phyloP scores from a whole-genome alignment of 1,140 invertebrate species.

The Cotesia glomerata region DNA sequence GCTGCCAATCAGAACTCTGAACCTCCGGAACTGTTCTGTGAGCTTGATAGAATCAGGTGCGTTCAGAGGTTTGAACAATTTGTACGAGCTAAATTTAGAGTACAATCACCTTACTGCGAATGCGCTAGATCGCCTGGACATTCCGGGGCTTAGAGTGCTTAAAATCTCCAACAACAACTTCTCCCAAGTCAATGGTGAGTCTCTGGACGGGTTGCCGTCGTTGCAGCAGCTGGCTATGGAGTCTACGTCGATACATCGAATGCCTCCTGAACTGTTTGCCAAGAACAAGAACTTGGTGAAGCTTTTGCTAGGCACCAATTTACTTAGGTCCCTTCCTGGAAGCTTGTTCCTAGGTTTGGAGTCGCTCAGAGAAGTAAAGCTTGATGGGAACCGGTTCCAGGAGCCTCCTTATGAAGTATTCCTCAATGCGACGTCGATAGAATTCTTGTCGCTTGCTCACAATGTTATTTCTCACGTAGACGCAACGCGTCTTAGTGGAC shows the following conservation, averaged over 20 bases:
- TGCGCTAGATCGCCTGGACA: constrained; percentile 73
- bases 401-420: constrained; percentile 80
- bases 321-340: constrained; percentile 68
- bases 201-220: constrained; percentile 76
- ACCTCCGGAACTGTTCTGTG: constrained; percentile 70
- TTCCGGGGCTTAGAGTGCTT: constrained; percentile 75
- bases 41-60: constrained; percentile 69
- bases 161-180: constrained; percentile 81
- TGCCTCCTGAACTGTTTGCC: constrained; percentile 75
- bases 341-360: constrained; percentile 74
- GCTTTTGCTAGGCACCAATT: constrained; percentile 77
- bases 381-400: constrained; percentile 76
- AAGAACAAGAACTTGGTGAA: constrained; percentile 78
- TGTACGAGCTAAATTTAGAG: constrained; percentile 75
- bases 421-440: constrained; percentile 74
- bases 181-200: constrained; percentile 70
- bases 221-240: constrained; percentile 74
- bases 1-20: constrained; percentile 66
- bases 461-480: constrained; percentile 78
- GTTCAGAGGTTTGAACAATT: constrained; percentile 70
- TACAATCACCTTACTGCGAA: constrained; percentile 74
- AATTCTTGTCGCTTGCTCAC: constrained; percentile 73
- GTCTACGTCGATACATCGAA: constrained; percentile 68
- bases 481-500: constrained; percentile 73
- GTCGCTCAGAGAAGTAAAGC: constrained; percentile 75